A percentile compares a stretch with the other conserved stretches of the same genome.
These are phyloP conservation scores for Calonectris borealis DNA, from an alignment of 2,113 vertebrate species.

Conservation along the genomic window DNA sequence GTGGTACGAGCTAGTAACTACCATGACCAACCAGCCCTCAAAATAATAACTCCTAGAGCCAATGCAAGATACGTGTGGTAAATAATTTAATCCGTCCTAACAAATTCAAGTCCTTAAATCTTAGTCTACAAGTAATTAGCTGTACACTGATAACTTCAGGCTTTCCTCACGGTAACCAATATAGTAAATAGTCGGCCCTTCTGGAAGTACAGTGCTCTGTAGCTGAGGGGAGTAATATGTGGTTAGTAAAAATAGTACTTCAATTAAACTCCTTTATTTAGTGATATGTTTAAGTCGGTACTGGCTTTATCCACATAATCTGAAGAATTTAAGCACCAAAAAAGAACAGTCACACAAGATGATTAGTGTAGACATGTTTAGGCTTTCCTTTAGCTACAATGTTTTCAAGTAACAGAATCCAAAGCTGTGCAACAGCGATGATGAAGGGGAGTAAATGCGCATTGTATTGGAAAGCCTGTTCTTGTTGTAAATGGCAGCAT, in stretches of 20 bases:
- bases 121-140: constrained; percentile 12
- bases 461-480: background rate
- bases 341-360: background rate
- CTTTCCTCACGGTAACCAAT: background rate
- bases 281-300: background rate
- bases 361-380: background rate
- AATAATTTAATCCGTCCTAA: constrained; percentile 35
- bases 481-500: background rate
- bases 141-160: background rate
- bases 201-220: background rate
- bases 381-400: background rate
- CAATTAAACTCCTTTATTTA: background rate
- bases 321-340: constrained; percentile 50
- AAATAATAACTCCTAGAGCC: constrained; percentile 18
- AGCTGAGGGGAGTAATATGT: background rate
- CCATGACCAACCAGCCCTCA: constrained; percentile 22
- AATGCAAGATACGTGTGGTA: background rate
- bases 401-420: constrained; percentile 60
- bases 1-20: background rate
- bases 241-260: background rate
- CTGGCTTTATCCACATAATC: constrained; percentile 27
- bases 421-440: constrained; percentile 3
- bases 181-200: background rate
- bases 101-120: constrained; percentile 42
- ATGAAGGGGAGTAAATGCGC: background rate